Evolutionary conservation across 2,888 invertebrate species (phyloP), one percentile per base, ranked within the genome.

Genomic region (Sphaeridia pumilis): DNA sequence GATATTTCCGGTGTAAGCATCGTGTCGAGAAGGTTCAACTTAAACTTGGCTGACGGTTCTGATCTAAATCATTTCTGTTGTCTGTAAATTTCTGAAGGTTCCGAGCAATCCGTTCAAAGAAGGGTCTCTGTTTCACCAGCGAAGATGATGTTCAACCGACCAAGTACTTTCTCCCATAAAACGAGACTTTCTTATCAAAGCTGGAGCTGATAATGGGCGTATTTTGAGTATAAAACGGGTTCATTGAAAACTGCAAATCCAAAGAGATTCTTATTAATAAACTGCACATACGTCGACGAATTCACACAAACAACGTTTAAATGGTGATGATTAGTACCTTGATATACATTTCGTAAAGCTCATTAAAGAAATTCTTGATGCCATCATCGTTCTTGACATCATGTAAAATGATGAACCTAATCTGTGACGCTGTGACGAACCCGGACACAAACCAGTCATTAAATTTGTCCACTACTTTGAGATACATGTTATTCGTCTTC

Each of bases 381-480:
- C 94, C 94, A 70, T 98, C 98, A 67, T 98, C 98, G 71, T 97
- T 94, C 65, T 90, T 85, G 25, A 81, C 81, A 69, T 98, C 97
- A 70, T 99, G 97, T 0, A 98, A 86, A 79, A 98, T 90, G 28
- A 99, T 78, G 68, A 98, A 94, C 54, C 95, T 76, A 74, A 95
- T 92, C 69, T 89, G 83, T 63, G 92, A 89, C 26, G 97, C 95
- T 2, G 95, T 95, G 0, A 99, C 93, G 73, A 97, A 98, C 1
- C 95, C 95, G 0, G 95, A 95, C 2, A 98, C 97, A 73, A 87
- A 92, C 95, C 95, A 98, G 69, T 98, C 97, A 73, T 98, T 99
- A 70, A 99, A 98, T 69, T 95, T 95, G 69, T 98, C 98, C 0
- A 98, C 87, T 10, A 88, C 86, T 73, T 97, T 97, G 20, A 98